Base-by-base conservation (phyloP, 2,113 vertebrate genomes). In the Zosterops hypoxanthus region DNA sequence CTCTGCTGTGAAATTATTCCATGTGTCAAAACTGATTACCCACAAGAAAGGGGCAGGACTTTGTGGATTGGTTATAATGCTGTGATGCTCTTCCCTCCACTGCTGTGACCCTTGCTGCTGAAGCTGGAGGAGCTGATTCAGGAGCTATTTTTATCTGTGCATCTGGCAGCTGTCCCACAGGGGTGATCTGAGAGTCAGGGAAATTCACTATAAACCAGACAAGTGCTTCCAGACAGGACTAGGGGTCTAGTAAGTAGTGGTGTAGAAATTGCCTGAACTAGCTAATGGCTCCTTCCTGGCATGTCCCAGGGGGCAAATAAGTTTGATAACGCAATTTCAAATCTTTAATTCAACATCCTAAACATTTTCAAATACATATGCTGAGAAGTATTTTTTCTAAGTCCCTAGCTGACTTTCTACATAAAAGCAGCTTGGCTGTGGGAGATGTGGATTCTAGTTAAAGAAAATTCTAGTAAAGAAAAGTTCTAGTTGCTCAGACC, bases 141-240 rank as follows among this genome's bases (percentile, higher is more conserved):
- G 68, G 22, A 96, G 64, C 85, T 95, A 86, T 92, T 96, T 96
- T 95, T 90, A 47, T 85, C 63, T 73, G 11, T 78, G 68, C 82
- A 88, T 42, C 88, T 92, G 88, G 76, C 79, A 93, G 16, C 64
- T 71, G 66, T 70, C 80, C 79, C 6, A 0, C 39, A 77, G 82
- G 87, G 85, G 56, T 2, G 16, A 47, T 61, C 17, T 92, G 71
- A 49, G 52, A 90, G 56, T 63, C 42, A 71, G 47, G 64, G 28
- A 90, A 94, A 88, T 85, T 83, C 85, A 46, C 31, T n/a, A 9
- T 64, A 90, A 88, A 72, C 85, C 71, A 70, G 75, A 36, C 19
- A 86, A 77, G n/a, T 42, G 14, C 71, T 91, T 77, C 3, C 12
- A 49, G 52, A 66, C 24, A 80, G 64, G 31, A n/a, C 52, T 86